phyloP scores from a whole-genome alignment of 1,140 invertebrate genomes.

The Rhopalosiphum maidis region DNA sequence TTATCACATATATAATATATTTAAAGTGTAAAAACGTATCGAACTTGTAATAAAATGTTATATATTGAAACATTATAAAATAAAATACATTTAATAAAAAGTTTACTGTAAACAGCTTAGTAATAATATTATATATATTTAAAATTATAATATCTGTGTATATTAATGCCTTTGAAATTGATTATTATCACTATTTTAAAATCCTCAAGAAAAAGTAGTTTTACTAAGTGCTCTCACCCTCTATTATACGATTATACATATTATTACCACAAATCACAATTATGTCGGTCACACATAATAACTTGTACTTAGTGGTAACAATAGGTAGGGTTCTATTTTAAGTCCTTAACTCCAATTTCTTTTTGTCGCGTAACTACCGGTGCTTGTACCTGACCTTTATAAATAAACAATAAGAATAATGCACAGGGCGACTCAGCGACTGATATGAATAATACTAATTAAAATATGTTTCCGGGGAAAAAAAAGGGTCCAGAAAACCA shows the following conservation, averaged over 20 bases:
- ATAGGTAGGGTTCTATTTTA: not conserved
- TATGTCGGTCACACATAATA: not conserved
- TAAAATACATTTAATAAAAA: not conserved
- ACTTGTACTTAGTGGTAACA: not conserved
- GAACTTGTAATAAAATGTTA: too few relatives aligned
- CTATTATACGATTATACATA: not conserved
- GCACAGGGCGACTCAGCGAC: not conserved
- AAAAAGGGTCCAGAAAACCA: not conserved
- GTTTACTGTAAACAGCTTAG: not conserved
- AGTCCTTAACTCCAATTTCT: not conserved
- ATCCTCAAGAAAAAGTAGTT: not conserved
- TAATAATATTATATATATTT: not conserved
- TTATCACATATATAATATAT: not conserved
- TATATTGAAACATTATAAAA: not conserved
- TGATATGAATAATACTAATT: not conserved
- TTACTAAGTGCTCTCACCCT: not conserved
- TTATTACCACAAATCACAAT: not conserved
- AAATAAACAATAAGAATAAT: constrained; percentile 1
- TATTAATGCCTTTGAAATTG: not conserved
- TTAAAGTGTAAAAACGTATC: too few relatives aligned
- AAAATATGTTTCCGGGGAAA: not conserved
- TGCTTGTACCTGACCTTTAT: not conserved
- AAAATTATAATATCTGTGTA: not conserved
- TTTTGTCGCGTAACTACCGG: not conserved
- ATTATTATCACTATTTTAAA: not conserved